A percentile compares a stretch with the other conserved stretches of the same genome.
Conservation (phyloP, 2,113 vertebrate species). For the Muntiacus muntjak region DNA sequence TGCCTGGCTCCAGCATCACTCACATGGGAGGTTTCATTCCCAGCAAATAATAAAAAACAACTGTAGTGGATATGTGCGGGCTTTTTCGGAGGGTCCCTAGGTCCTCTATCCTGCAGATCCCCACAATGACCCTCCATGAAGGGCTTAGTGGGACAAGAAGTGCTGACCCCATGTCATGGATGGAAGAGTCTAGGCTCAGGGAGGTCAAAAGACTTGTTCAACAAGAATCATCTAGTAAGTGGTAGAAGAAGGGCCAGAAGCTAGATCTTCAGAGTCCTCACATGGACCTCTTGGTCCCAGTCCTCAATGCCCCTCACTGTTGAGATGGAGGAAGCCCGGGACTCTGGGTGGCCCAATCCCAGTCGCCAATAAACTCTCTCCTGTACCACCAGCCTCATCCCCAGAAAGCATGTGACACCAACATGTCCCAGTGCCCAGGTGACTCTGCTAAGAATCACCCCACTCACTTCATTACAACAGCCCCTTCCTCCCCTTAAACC, state of each 20-base stretch:
- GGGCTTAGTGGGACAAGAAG: background rate
- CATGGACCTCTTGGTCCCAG: fast-evolving
- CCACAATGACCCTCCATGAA: background rate
- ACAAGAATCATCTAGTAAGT: background rate
- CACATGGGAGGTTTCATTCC: background rate
- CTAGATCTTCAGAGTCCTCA: background rate
- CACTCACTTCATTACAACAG: background rate
- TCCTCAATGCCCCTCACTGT: background rate
- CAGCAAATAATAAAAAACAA: conserved; percentile 53
- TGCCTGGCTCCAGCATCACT: background rate
- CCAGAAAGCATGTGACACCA: background rate
- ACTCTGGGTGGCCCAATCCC: background rate
- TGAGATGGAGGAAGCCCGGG: background rate
- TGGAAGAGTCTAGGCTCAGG: background rate
- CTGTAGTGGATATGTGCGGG: background rate
- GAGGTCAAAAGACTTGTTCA: background rate
- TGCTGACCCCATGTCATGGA: background rate
- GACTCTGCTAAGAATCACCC: background rate
- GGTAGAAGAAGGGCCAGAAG: background rate
- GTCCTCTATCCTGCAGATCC: background rate
- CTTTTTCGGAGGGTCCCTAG: background rate
- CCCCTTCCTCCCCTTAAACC: background rate
- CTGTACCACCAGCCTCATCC: background rate
- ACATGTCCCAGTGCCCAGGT: background rate
- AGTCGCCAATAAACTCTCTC: too few relatives aligned